A percentile compares a stretch with the other conserved stretches of the same genome.
Evolutionary conservation across 2,113 vertebrate genomes (phyloP).

Genomic region (Erinaceus europaeus): DNA sequence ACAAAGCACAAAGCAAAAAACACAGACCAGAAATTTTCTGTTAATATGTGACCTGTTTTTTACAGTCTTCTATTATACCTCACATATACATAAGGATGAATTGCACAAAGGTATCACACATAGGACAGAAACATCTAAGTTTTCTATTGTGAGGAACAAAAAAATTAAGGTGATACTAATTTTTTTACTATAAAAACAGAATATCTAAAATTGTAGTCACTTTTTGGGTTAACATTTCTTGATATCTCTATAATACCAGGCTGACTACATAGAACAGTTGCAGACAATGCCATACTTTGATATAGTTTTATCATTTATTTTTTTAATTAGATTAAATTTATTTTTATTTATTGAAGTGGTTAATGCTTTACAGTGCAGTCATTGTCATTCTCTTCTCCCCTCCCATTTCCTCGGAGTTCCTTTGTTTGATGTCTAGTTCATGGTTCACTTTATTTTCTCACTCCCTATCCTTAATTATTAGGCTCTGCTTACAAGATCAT

Average conservation of each 20-base stretch:
- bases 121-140: not conserved
- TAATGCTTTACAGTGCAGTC: too few species aligned
- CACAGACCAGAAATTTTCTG: not conserved
- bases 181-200: not conserved
- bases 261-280: not conserved
- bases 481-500: too few species aligned
- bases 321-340: too few species aligned
- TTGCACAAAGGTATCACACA: not conserved
- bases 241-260: conserved; percentile 54
- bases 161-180: not conserved
- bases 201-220: conserved; percentile 50
- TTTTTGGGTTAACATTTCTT: conserved; percentile 61
- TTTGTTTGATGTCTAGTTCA: too few species aligned
- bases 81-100: not conserved
- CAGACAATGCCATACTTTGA: conserved; percentile 62
- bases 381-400: too few species aligned
- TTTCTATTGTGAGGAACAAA: not conserved
- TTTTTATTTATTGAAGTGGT: too few species aligned
- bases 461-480: too few species aligned
- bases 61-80: not conserved
- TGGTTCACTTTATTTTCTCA: too few species aligned
- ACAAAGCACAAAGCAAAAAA: too few species aligned
- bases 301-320: too few species aligned
- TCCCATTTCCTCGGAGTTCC: too few species aligned
- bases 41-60: not conserved